Evolutionary conservation across 2,888 invertebrate species (phyloP).

Genomic region (Halictus ligatus): DNA sequence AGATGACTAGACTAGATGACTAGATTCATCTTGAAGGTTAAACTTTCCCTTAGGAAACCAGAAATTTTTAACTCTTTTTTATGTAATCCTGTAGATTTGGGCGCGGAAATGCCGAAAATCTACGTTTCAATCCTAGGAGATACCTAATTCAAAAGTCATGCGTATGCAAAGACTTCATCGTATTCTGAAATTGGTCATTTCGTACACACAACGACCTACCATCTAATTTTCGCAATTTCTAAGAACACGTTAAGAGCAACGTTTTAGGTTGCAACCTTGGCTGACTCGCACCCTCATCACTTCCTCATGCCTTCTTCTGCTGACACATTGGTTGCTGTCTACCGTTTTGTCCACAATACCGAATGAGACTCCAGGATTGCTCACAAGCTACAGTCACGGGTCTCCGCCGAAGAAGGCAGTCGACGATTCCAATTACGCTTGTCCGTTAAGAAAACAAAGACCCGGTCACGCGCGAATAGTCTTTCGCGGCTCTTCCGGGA

Average conservation of each 20-base stretch:
- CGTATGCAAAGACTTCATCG: too few species aligned
- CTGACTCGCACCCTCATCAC: background rate
- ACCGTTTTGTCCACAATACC: background rate
- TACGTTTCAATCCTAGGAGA: too few species aligned
- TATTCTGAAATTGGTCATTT: too few species aligned
- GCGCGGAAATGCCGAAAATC: too few species aligned
- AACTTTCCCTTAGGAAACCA: too few species aligned
- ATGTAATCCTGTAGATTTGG: too few species aligned
- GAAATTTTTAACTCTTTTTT: too few species aligned
- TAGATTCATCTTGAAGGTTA: too few species aligned
- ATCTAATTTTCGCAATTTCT: too few species aligned
- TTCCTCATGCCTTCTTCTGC: background rate
- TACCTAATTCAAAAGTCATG: too few species aligned
- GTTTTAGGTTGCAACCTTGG: background rate
- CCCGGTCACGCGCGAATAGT: constrained; percentile 34
- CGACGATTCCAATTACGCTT: background rate
- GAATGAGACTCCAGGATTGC: background rate
- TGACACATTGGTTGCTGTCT: background rate
- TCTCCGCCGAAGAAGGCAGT: background rate
- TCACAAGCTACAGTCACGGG: background rate
- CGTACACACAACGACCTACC: too few species aligned
- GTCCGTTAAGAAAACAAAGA: constrained; percentile 27
- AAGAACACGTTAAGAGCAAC: background rate
- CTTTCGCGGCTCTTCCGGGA: constrained; percentile 37
- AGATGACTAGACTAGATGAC: too few species aligned